Percentiles rank a stretch among this genome's conserved stretches.
These are phyloP conservation scores for Peromyscus californicus DNA, from an alignment of 2,113 vertebrate species.

Conservation along the genomic window DNA sequence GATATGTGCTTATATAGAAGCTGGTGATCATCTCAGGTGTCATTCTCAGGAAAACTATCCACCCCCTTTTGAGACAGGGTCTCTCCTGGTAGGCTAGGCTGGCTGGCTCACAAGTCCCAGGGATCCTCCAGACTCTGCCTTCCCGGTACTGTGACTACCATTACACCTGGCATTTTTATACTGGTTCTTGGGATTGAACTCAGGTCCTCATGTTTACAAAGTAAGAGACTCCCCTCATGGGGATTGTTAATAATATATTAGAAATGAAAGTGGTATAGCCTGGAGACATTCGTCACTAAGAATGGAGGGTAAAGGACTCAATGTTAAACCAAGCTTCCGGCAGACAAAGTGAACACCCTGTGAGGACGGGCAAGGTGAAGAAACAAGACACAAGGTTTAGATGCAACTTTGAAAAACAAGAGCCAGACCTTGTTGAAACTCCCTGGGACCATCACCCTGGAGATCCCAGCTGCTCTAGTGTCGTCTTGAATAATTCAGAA, in stretches of 20 bases:
- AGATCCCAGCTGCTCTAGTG: neutral
- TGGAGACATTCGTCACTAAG: neutral
- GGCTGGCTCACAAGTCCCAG: neutral
- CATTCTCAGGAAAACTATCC: neutral
- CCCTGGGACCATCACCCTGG: neutral
- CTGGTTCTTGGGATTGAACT: neutral
- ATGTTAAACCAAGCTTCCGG: neutral
- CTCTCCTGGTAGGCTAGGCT: neutral
- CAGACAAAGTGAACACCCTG: neutral
- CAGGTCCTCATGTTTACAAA: neutral
- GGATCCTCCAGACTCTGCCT: neutral
- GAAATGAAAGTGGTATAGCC: neutral
- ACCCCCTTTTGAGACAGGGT: neutral
- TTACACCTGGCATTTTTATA: neutral
- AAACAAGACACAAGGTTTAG: too few relatives aligned
- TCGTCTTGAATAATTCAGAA: neutral
- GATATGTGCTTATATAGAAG: neutral
- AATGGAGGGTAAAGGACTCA: neutral
- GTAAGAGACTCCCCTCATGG: neutral
- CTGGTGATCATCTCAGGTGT: neutral
- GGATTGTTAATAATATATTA: fast-evolving
- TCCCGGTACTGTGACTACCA: neutral
- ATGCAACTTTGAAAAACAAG: neutral
- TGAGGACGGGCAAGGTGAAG: neutral
- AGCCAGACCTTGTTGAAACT: fast-evolving